phyloP scores from a whole-genome alignment of 2,797 vertebrate genomes.

The Lates japonicus region DNA sequence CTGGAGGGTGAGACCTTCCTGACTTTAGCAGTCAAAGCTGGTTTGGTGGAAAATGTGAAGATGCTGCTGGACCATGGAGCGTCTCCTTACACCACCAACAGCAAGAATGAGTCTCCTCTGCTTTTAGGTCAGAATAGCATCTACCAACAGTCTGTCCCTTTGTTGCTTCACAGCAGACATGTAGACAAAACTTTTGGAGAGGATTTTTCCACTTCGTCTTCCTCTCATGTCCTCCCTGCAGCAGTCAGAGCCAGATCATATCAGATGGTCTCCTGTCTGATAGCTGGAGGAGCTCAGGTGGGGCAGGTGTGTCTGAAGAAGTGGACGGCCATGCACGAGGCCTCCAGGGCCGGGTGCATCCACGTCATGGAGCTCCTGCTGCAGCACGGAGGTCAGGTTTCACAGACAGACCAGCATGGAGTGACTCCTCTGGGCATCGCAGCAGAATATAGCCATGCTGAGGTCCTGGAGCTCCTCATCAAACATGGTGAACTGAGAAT shows the following conservation, averaged over 20 bases:
- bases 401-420: constrained; percentile 87
- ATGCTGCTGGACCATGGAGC: constrained; percentile 88
- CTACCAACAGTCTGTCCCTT: background rate
- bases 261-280: constrained; percentile 84
- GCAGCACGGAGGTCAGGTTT: constrained; percentile 82
- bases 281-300: constrained; percentile 85
- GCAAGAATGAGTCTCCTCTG: constrained; percentile 89
- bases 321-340: constrained; percentile 91
- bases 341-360: constrained; percentile 86
- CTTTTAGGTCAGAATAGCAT: constrained; percentile 80
- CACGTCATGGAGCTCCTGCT: constrained; percentile 87
- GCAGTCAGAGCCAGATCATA: constrained; percentile 85
- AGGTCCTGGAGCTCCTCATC: constrained; percentile 90
- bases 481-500: constrained; percentile 82
- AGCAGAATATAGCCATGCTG: constrained; percentile 87
- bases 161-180: background rate
- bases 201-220: background rate
- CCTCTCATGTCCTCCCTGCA: constrained; percentile 44
- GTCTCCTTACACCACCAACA: constrained; percentile 88
- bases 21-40: constrained; percentile 86
- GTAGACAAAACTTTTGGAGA: background rate
- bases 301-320: constrained; percentile 87
- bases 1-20: constrained; percentile 88
- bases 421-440: constrained; percentile 89
- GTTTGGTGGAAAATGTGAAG: constrained; percentile 84